Evolutionary conservation across 2,888 invertebrate genomes (phyloP).

Genomic region (Orthosia gracilis): DNA sequence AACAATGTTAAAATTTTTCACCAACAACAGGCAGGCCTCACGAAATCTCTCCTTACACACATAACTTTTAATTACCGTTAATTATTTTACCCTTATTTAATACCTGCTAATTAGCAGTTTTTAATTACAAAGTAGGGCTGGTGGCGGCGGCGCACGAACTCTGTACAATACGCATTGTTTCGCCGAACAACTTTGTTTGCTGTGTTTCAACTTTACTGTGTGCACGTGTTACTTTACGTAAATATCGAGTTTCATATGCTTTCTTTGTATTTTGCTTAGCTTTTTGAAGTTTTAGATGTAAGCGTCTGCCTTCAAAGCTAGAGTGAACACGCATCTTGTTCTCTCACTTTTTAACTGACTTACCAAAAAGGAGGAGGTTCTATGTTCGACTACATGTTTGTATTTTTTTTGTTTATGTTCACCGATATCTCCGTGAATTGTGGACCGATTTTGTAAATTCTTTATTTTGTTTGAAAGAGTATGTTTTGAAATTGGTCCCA

Average conservation of each 20-base stretch:
- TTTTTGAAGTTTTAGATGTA: background rate
- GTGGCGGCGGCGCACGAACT: slow-evolving; percentile 28
- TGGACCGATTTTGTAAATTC: no score
- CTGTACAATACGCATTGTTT: slow-evolving; percentile 52
- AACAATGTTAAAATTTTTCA: background rate
- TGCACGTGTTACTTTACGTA: slow-evolving; percentile 26
- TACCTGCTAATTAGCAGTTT: slow-evolving; percentile 64
- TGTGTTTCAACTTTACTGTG: slow-evolving; percentile 45
- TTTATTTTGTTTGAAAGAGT: no score
- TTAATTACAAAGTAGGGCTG: slow-evolving; percentile 61
- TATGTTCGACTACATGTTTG: no score
- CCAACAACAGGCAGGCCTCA: background rate
- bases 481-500: no score
- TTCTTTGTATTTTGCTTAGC: slow-evolving; percentile 3
- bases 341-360: no score
- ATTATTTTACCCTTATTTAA: slow-evolving; percentile 60
- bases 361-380: no score
- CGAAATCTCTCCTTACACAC: slow-evolving; percentile 34
- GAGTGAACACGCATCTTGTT: no score
- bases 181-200: slow-evolving; percentile 51
- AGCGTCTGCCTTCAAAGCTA: no score
- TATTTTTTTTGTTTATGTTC: no score
- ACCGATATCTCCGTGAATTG: no score
- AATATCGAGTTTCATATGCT: slow-evolving; percentile 25
- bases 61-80: slow-evolving; percentile 60